Evolutionary conservation across 2,113 vertebrate species (phyloP), one percentile per base, ranked within the genome.

Genomic region (Zapus hudsonius): DNA sequence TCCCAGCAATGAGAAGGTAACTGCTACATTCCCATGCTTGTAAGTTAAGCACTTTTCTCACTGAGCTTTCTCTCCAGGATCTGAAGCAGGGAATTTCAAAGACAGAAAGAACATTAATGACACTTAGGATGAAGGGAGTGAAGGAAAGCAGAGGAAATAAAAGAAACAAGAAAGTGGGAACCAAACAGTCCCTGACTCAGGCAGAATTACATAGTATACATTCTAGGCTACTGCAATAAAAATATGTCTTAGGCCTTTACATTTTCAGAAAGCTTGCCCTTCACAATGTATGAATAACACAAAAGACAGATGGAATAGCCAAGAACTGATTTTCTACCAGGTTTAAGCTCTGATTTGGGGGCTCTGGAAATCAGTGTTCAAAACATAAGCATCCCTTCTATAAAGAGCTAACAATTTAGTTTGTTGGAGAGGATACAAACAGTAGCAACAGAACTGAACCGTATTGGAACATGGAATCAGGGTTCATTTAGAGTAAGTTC

Each of bases 61-160:
- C 52, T 52, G 52, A 52, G 52, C 52, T 52, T 15, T 52, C 52
- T 52, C 11, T 15, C 52, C 52, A 52, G 52, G 52, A 10, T 15
- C 52, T 8, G 6, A 52, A 52, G 52, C 70, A 57, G 94, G 4
- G 25, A n/a, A 74, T 95, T 87, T 81, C 78, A 79, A 83, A 94
- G 84, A 84, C 69, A 73, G 40, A 3, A 29, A 64, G 9, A 52
- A 7, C n/a, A 42, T 83, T 33, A 19, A n/a, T 67, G 38, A 25
- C 7, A 19, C 33, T n/a, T 57, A 7, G 69, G 80, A 87, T 78
- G 44, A 61, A 86, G 61, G 3, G 44, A 82, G 38, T 33, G 40
- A 64, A 12, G 67, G 33, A 84, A 36, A 63, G 75, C 16, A 66
- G 72, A 76, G 27, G 61, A 92, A 36, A 55, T 4, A 72, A 76